Base-by-base conservation (phyloP, 53 echinoderm and acorn worm genomes). In the Temnopleurus reevesii region DNA sequence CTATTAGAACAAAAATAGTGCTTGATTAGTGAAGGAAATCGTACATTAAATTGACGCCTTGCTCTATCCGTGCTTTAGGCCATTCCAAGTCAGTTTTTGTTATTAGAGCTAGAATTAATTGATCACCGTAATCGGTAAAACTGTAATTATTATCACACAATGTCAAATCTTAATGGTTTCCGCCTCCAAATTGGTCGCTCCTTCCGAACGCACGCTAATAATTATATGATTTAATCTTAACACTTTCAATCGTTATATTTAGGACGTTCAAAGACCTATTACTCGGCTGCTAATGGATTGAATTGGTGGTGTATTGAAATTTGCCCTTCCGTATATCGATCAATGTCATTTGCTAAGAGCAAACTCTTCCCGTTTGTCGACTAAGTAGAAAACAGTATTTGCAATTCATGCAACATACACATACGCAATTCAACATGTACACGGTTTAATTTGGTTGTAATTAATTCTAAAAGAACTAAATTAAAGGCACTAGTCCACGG, bases 231-330 rank as follows among this genome's bases (percentile, higher is more conserved):
- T 2, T 38, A n/a, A 21, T 71, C n/a, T 41, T 71, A 19, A 71
- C 38, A 41, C 36, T 18, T 41, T 71, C 38, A 71, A n/a, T 71
- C 41, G 18, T 38, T 43, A n/a, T 71, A 41, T 41, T 43, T 19
- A 12, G 41, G 41, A 27, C 38, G 41, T 8, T 8, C 66, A 41
- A 71, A n/a, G 38, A 38, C 71, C 71, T 43, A 71, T 71, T 43
- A 41, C 71, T 21, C 21, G 41, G 71, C 36, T 43, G 30, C 71
- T 71, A 71, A 71, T 71, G 71, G 43, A 71, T 43, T 71, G 23
- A 71, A 71, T 71, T n/a, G 23, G 71, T 71, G n/a, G 71, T 38
- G 34, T 71, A 71, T 38, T 71, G 71, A 71, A 71, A 71, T 71
- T 71, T 71, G 71, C 71, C 43, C 23, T 71, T 71, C 71, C 71